Percentiles rank a stretch among this genome's conserved stretches.
phyloP scores from a whole-genome alignment of 2,113 vertebrate genomes.

The Oceanodroma tethys region DNA sequence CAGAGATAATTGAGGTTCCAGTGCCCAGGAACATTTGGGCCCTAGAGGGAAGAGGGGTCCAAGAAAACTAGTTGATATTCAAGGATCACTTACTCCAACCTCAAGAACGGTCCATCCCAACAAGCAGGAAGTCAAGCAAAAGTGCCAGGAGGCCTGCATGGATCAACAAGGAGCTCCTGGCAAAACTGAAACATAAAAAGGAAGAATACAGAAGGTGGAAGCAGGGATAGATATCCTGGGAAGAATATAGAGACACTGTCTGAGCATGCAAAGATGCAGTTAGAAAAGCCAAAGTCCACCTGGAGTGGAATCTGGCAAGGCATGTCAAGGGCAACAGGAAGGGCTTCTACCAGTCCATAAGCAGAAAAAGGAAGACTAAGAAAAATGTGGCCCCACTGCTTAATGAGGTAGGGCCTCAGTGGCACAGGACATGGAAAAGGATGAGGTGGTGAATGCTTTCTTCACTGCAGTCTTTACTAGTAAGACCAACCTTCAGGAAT shows the following conservation, averaged over 20 bases:
- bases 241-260: background rate
- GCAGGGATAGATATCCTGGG: background rate
- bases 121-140: background rate
- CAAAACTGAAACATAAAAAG: background rate
- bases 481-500: background rate
- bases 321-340: background rate
- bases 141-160: background rate
- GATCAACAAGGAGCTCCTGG: background rate
- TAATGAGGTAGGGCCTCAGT: too few relatives aligned
- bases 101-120: background rate
- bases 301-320: background rate
- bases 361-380: background rate
- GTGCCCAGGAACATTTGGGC: background rate
- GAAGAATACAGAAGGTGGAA: background rate
- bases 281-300: background rate
- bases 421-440: background rate
- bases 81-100: background rate
- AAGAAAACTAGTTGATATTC: background rate
- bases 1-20: background rate
- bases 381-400: background rate
- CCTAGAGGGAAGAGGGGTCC: background rate
- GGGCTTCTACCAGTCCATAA: background rate
- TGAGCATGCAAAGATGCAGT: background rate
- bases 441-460: background rate
- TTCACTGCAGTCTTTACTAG: background rate